Evolutionary conservation across 2,888 invertebrate genomes (phyloP), one percentile per base, ranked within the genome.

Genomic region (Abscondita cerata): DNA sequence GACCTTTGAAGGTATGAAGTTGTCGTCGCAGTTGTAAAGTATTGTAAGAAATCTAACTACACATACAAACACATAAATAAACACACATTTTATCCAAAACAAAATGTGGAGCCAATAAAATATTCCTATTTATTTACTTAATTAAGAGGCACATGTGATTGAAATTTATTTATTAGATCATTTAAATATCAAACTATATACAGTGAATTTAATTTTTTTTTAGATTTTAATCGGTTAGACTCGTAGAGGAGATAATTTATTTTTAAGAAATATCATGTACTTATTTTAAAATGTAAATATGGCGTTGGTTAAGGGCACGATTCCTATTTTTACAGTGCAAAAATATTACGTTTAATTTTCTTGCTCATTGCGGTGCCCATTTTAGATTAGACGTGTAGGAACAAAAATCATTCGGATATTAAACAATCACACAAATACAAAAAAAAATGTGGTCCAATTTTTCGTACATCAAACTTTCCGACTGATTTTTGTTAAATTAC

Each of bases 241-340:
- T 16, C 47, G 36, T 59, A 52, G 48, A 47, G 52, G 47, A 52
- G 52, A 58, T 58, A 44, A 59, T 59, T 59, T 59, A 59, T 52
- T 59, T 58, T 36, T 59, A 62, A 46, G 57, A 40, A 41, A 53
- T 59, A 57, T 44, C 55, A 41, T 59, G 62, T 62, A 62, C 59
- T 62, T 62, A 62, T 46, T 48, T 54, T 59, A 57, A 54, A 57
- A 25, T 41, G 53, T 62, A 53, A 54, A 53, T 50, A 60, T 55
- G 48, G 48, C 59, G 41, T 20, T 53, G 55, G 51, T 54, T 40
- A 52, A 51, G 70, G 70, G 70, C 69, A 69, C 69, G 59, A 63
- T 68, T 70, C 69, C 70, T 69, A 69, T 66, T 66, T 69, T 68
- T 53, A 68, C 66, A 69, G 70, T 70, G 70, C 70, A 70, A 70